These are phyloP conservation scores for Microctonus hyperodae DNA, from an alignment of 2,888 invertebrate genomes.

Conservation along the genomic window DNA sequence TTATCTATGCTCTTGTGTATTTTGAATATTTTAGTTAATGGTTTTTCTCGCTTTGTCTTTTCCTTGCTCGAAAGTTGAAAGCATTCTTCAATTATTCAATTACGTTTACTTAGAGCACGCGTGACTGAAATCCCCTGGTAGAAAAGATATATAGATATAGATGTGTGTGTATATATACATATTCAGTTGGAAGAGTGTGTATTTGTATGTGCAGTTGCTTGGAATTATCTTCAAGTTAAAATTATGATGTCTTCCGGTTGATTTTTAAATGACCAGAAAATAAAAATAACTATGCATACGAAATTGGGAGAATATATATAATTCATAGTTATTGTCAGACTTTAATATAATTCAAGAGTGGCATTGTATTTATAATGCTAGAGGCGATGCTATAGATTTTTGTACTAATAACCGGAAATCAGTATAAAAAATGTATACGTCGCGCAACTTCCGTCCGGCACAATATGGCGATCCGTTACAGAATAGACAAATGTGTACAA, in stretches of 20 bases:
- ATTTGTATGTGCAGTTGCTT: not conserved
- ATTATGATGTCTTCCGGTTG: conserved; percentile 5
- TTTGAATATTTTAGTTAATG: not conserved
- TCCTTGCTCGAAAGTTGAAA: conserved; percentile 44
- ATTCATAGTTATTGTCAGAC: not conserved
- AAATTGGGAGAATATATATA: not conserved
- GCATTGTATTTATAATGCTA: not conserved
- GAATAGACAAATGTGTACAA: not conserved
- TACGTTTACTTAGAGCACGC: conserved; percentile 45
- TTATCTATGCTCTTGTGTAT: not conserved
- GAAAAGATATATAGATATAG: not conserved
- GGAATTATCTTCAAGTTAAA: conserved; percentile 1
- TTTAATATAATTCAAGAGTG: not conserved
- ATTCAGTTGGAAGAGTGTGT: too few relatives aligned
- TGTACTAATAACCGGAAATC: not conserved
- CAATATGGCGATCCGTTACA: not conserved
- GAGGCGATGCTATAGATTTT: not conserved
- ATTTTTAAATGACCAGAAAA: not conserved
- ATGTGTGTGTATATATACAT: too few relatives aligned
- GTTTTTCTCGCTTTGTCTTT: not conserved
- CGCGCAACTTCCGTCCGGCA: not conserved
- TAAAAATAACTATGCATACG: not conserved
- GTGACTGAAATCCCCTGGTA: conserved; percentile 34
- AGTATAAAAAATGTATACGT: not conserved
- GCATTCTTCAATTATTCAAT: conserved; percentile 57